phyloP scores from a whole-genome alignment of 2,888 invertebrate species.

The Oxycera nigricornis region DNA sequence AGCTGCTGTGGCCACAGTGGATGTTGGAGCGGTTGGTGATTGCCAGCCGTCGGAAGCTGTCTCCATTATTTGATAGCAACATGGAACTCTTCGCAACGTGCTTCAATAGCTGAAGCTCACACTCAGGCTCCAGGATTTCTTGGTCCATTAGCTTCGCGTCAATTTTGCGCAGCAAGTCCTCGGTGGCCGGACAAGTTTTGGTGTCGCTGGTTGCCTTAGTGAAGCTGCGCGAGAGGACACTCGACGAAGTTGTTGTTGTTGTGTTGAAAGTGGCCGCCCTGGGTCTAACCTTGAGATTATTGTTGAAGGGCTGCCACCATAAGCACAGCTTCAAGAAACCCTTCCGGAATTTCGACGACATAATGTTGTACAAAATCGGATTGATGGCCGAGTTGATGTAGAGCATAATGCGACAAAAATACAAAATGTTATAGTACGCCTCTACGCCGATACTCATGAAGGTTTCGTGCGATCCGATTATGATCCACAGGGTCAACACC shows the following conservation, averaged over 20 bases:
- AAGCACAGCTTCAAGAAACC: conserved; percentile 77
- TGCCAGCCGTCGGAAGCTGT: conserved; percentile 36
- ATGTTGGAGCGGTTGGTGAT: conserved; percentile 39
- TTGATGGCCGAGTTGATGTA: conserved; percentile 91
- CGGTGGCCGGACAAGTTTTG: conserved; percentile 43
- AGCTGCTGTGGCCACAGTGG: conserved; percentile 16
- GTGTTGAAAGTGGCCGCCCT: conserved; percentile 67
- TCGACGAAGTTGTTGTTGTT: conserved; percentile 64
- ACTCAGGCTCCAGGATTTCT: conserved; percentile 20
- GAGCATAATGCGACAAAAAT: conserved; percentile 84
- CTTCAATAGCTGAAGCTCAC: conserved; percentile 36
- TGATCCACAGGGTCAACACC: conserved; percentile 82
- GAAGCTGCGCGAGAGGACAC: conserved; percentile 68
- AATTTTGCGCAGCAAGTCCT: conserved; percentile 14
- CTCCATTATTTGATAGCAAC: neutral
- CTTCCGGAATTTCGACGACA: conserved; percentile 88
- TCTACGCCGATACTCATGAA: conserved; percentile 75
- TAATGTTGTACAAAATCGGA: conserved; percentile 89
- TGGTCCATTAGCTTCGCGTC: neutral
- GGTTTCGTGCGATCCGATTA: conserved; percentile 75
- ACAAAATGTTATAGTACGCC: conserved; percentile 81
- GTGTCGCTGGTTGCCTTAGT: conserved; percentile 66
- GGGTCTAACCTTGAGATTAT: conserved; percentile 63
- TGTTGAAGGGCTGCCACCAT: conserved; percentile 59
- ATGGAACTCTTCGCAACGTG: neutral